Conservation (phyloP, 2,113 vertebrate genomes). For the Tetrax tetrax region DNA sequence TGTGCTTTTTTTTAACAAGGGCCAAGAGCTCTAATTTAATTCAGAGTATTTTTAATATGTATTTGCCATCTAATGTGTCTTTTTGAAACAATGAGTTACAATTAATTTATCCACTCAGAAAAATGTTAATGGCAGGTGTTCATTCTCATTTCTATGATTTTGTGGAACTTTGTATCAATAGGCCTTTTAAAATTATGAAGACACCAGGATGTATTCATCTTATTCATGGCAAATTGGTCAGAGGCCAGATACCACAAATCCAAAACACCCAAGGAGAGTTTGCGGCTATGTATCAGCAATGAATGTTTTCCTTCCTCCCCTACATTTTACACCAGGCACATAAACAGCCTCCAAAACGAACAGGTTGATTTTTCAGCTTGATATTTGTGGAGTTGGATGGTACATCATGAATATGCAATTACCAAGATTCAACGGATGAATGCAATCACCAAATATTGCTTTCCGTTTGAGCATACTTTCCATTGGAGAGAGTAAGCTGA, state of each 20-base stretch:
- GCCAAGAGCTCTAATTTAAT: background rate
- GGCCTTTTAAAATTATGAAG: background rate
- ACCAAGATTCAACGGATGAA: background rate
- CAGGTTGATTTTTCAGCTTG: background rate
- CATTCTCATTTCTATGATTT: background rate
- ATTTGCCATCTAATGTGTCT: background rate
- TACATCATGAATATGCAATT: background rate
- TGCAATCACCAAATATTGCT: background rate
- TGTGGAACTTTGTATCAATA: background rate
- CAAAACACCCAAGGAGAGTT: rapidly evolving
- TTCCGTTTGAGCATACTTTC: background rate
- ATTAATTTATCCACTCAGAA: background rate
- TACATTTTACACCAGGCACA: background rate
- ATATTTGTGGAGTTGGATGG: background rate
- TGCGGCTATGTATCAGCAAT: background rate
- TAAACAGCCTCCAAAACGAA: background rate
- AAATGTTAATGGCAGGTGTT: background rate
- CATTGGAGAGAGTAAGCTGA: background rate
- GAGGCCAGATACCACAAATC: background rate
- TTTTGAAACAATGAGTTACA: background rate
- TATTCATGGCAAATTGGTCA: background rate
- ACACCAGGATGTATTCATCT: background rate
- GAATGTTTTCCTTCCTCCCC: background rate
- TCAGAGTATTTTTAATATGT: background rate
- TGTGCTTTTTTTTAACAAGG: background rate